Base-by-base conservation (phyloP, 2,797 vertebrate species). In the Psittacula echo region DNA sequence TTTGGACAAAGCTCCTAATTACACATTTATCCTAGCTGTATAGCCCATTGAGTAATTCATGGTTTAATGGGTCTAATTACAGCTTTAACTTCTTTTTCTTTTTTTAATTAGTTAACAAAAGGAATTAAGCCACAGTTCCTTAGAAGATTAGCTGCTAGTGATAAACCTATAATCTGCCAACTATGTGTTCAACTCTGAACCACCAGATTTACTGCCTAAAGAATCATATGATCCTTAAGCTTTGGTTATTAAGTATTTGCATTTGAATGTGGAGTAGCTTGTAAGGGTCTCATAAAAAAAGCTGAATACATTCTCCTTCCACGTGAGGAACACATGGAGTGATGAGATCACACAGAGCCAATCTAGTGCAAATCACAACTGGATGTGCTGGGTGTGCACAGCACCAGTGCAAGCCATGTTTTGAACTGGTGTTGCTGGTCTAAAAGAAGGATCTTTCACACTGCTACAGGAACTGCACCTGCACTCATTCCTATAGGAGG, bases 161-260 rank as follows among this genome's bases (percentile, higher is more conserved):
- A 96, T 93, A 96, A 96, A 95, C 51, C 92, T 42, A 84, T 96
- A 96, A 97, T 97, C 97, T 96, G 91, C 81, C 86, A 87, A 96
- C 81, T 91, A 96, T 37, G 79, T 68, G 95, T 93, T 94, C 95
- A 95, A 74, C 71, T 92, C 87, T 29, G 58, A 90, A 73, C 78
- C 80, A 91, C 45, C 74, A 87, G 93, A 87, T 93, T 92, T 94
- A 50, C 81, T 70, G 48, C 60, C 93, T 87, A 51, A 83, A 71
- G 90, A 93, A 85, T 87, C 97, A 95, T 78, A 93, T 96, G 96
- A 96, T 81, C 82, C 79, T 56, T 95, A 95, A 95, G 90, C 96
- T 90, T 62, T 2, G 8, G 41, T 89, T 92, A 61, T 71, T 80
- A 90, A 89, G 76, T 32, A 88, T 95, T 94, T 95, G 74, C 89